These are phyloP conservation scores for Desmodus rotundus DNA, from an alignment of 2,113 vertebrate species.

Conservation along the genomic window DNA sequence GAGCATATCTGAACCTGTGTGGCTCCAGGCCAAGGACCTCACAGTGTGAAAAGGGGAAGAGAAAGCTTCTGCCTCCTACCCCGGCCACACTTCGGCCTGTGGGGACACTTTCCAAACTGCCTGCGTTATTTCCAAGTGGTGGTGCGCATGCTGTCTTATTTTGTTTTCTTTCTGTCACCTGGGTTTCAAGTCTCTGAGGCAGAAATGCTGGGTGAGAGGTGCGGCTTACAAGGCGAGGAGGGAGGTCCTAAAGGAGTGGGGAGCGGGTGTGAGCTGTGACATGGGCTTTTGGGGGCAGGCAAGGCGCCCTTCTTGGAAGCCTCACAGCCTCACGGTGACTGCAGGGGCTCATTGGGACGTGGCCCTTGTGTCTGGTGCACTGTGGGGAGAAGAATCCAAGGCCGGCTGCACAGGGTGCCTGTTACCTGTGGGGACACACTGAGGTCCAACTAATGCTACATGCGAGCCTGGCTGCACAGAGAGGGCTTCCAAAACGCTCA, in stretches of 20 bases:
- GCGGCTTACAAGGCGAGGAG: background rate
- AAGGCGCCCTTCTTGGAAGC: background rate
- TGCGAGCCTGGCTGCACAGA: accelerated
- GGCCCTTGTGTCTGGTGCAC: background rate
- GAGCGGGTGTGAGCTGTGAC: too few relatives aligned
- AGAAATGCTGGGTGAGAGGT: background rate
- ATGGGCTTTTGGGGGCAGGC: accelerated
- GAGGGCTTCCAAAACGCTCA: background rate
- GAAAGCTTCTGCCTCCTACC: background rate
- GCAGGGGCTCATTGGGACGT: background rate
- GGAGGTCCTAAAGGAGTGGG: background rate
- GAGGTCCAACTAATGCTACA: accelerated
- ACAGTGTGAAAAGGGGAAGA: background rate
- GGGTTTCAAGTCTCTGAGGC: background rate
- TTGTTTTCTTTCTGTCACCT: background rate
- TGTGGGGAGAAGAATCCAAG: background rate
- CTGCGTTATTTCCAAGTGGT: background rate
- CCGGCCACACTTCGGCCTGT: background rate
- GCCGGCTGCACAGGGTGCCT: accelerated
- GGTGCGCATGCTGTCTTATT: background rate
- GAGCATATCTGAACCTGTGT: background rate
- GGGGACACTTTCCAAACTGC: background rate
- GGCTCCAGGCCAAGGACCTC: background rate
- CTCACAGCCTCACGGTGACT: background rate
- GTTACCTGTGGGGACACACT: background rate